Evolutionary conservation across 2,797 vertebrate species (phyloP), one percentile per base, ranked within the genome.

Genomic region (Apogon talboti): DNA sequence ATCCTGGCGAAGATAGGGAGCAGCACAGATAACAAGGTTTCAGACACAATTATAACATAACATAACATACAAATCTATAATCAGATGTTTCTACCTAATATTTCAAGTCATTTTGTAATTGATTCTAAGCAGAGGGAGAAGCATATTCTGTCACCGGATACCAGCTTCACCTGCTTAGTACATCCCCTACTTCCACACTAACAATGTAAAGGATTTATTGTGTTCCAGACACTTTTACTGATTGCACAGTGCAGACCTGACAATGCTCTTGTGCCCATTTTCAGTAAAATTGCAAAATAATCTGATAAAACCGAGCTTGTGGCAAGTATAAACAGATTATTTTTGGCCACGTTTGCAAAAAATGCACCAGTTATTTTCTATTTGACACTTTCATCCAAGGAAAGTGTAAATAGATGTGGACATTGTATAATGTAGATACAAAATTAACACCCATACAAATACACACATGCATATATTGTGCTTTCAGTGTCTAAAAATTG

Each of bases 131-230:
- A 28, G 24, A 5, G 24, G 24, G 24, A 28, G 24, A 28, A 28
- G 24, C 4, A 28, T 5, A 28, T 28, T 28, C 3, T 28, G 24
- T 28, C 24, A 28, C 42, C 6, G 4, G 42, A 43, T 28, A 5
- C 21, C n/a, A 8, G 56, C 55, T 63, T 53, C 51, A 48, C 52
- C 66, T 63, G 56, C 71, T 58, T 79, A 13, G 60, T 57, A 9
- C 44, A 53, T 48, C 54, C 46, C 28, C 49, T 14, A 48, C 51
- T 15, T 35, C 3, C 8, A 8, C 7, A 11, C 12, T 15, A 12
- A 7, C 40, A 4, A 41, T 50, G n/a, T 47, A 6, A 54, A 43
- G 12, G 19, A 40, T 35, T 63, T 16, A 41, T 48, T 24, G 0
- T 8, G 0, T 6, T 84, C 19, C 33, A 66, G 54, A 42, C 42